A percentile compares a stretch with the other conserved stretches of the same genome.
These are phyloP conservation scores for Nymphalis polychloros DNA, from an alignment of 2,888 invertebrate genomes.

Conservation along the genomic window DNA sequence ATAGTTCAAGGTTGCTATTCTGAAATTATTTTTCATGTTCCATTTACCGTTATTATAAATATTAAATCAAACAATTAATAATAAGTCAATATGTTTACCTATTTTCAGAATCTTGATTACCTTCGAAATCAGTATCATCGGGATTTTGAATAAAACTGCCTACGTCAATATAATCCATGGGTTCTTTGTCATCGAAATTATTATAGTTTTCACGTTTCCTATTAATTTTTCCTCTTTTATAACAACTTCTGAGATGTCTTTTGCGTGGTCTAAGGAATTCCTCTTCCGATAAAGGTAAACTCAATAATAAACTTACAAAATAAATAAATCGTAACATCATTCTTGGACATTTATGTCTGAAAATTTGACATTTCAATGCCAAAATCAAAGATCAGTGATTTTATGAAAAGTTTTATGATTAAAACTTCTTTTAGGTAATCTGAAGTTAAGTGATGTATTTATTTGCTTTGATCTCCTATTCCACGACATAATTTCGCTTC, in stretches of 20 bases:
- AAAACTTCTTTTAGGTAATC: too few relatives aligned
- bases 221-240: constrained; percentile 14
- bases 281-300: constrained; percentile 36
- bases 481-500: too few relatives aligned
- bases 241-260: constrained; percentile 12
- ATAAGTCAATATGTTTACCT: background rate
- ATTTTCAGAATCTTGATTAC: constrained; percentile 21
- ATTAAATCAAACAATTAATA: background rate
- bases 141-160: constrained; percentile 56
- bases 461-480: too few relatives aligned
- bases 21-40: background rate
- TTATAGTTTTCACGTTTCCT: constrained; percentile 36
- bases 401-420: too few relatives aligned
- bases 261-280: constrained; percentile 22
- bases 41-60: background rate
- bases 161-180: constrained; percentile 55
- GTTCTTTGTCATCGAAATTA: constrained; percentile 41
- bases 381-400: background rate
- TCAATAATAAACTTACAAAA: constrained; percentile 42
- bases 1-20: constrained; percentile 12
- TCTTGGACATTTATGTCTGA: constrained; percentile 38
- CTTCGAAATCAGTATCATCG: constrained; percentile 44
- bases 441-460: too few relatives aligned
- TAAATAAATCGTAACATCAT: constrained; percentile 42
- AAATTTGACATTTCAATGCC: background rate